Evolutionary conservation across 1,140 invertebrate genomes (phyloP), one percentile per base, ranked within the genome.

Genomic region (Neuroterus valhalla): DNA sequence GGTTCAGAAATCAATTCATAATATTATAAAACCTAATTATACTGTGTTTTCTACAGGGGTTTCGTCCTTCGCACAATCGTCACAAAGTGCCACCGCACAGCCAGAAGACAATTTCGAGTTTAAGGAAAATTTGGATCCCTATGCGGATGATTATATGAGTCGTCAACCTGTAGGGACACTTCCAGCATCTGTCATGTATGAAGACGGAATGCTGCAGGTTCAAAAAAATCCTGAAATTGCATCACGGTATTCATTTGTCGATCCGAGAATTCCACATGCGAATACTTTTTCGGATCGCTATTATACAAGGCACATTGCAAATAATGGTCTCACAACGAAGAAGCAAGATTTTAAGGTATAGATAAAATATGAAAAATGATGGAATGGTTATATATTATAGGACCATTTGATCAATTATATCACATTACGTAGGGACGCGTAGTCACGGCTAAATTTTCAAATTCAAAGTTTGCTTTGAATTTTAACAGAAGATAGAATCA

Each of bases 101-200:
- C 86, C 87, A 0, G 88, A 93, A 0, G 92, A 93, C 78, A 94
- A 93, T 77, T 92, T 94, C 79, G 93, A 94, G 75, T 94, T 94
- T 80, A 93, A 93, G 80, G 92, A 92, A 72, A 90, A 90, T 26
- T 75, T 83, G 0, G 89, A 89, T 52, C 72, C 85, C 21, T 89
- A 86, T 71, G 86, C 80, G 66, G 88, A 89, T 5, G 88, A 90
- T 67, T 90, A 90, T 68, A 80, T 90, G 78, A 85, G 82, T 10
- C 71, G 83, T 68, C 87, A 89, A 70, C 89, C 89, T 3, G 70
- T 89, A n/a, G 88, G 89, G 26, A 90, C 89, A 0, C 70, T 90
- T 14, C 89, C 89, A 8, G 89, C 89, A 2, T 89, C 89, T 11
- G 86, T 83, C 0, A 89, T 90, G 88, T 90, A 90, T 76, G 88